Evolutionary conservation across 1,140 invertebrate genomes (phyloP), one percentile per base, ranked within the genome.

Genomic region (Batillaria attramentaria): DNA sequence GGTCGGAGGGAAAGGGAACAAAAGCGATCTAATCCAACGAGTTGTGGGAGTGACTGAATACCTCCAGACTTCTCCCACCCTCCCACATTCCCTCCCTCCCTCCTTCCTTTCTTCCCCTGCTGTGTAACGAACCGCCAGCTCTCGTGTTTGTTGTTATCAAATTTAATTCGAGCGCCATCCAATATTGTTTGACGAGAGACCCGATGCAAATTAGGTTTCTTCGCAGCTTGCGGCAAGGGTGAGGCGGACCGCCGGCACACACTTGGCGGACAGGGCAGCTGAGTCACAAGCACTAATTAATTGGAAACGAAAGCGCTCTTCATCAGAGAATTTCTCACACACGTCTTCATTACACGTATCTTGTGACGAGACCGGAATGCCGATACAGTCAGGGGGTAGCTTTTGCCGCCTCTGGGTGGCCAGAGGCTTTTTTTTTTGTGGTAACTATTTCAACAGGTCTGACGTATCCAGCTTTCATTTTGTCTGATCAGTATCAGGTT

Each of bases 141-240:
- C 0, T 42, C 31, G 57, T 66, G 78, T 74, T 74, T 73, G 70
- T 73, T 68, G 78, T 43, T 66, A 73, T 72, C 72, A 62, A 79
- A 79, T 74, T 42, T 73, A 72, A 79, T 74, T 73, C n/a, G 35
- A 72, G 73, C 43, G 50, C 78, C 35, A 73, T 73, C 31, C 35
- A 35, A 60, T 46, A 33, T 77, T 81, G 72, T 81, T 81, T 69
- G 76, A 46, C 68, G 16, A 77, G 20, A 60, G 72, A 42, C 43
- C 69, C 37, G n/a, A 78, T 78, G 80, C 80, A 75, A 73, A 81
- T 78, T 54, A 81, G 72, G 60, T 77, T 69, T 81, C 70, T 28
- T 16, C 39, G 28, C 37, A 70, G n/a, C n/a, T n/a, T n/a, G n/a
- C n/a, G n/a, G n/a, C n/a, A n/a, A n/a, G n/a, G n/a, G n/a, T n/a